phyloP scores from a whole-genome alignment of 2,888 invertebrate genomes.

The Drosophila cracens region DNA sequence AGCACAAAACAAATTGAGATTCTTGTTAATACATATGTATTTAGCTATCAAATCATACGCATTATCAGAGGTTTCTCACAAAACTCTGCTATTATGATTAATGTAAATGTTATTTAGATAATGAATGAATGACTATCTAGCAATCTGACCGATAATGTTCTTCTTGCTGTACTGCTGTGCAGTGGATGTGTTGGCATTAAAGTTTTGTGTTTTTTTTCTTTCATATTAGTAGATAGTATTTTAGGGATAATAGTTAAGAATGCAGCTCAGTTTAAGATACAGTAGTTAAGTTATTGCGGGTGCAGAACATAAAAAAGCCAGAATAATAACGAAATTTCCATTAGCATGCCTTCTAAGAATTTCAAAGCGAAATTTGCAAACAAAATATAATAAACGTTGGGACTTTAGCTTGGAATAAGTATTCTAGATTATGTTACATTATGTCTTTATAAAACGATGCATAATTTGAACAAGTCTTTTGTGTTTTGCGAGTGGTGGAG shows the following conservation, averaged over 20 bases:
- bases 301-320: constrained; percentile 73
- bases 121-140: constrained; percentile 36
- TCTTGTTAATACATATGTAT: constrained; percentile 32
- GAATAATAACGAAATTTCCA: constrained; percentile 49
- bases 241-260: constrained; percentile 24
- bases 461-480: constrained; percentile 25
- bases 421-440: not conserved
- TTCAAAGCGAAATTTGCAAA: constrained; percentile 36
- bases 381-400: constrained; percentile 3
- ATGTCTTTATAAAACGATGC: constrained; percentile 25
- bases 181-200: constrained; percentile 34
- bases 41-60: constrained; percentile 28
- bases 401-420: constrained; percentile 8
- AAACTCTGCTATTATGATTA: constrained; percentile 27
- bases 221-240: constrained; percentile 33
- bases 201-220: constrained; percentile 29
- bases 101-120: constrained; percentile 30
- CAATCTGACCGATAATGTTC: constrained; percentile 24
- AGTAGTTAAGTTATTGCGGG: constrained; percentile 21
- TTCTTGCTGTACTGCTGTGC: constrained; percentile 32
- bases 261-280: constrained; percentile 52
- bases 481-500: constrained; percentile 17
- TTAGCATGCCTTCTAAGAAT: constrained; percentile 36
- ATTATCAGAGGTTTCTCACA: constrained; percentile 16
- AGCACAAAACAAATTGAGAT: constrained; percentile 19